phyloP scores from a whole-genome alignment of 2,888 invertebrate species.

The Galerucella pusilla region DNA sequence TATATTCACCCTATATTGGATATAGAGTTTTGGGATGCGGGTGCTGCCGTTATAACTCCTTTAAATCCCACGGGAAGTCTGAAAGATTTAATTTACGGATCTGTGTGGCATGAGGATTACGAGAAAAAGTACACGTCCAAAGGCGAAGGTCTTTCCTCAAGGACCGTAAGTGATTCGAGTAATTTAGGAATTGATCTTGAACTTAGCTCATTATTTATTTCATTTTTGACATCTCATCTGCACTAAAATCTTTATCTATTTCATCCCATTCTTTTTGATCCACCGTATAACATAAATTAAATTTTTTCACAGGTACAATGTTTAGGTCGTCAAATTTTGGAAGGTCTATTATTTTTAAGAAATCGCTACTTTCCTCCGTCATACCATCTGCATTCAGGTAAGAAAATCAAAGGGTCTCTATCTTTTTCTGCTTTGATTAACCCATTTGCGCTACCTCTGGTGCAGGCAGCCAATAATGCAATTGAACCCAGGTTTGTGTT shows the following conservation, averaged over 20 bases:
- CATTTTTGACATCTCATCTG: no score
- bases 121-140: constrained; percentile 56
- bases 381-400: constrained; percentile 89
- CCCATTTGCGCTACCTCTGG: no score
- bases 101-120: constrained; percentile 70
- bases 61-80: constrained; percentile 87
- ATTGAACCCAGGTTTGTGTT: no score
- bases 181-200: no score
- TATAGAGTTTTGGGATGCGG: constrained; percentile 78
- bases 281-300: not conserved
- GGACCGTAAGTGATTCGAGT: constrained; percentile 53
- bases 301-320: constrained; percentile 79
- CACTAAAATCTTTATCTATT: no score
- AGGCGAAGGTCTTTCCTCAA: constrained; percentile 59
- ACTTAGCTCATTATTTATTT: no score
- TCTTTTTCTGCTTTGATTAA: no score
- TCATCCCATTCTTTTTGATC: not conserved
- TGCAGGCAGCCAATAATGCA: no score
- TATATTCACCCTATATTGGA: constrained; percentile 92
- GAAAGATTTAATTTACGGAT: constrained; percentile 85
- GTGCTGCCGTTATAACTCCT: constrained; percentile 82
- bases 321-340: constrained; percentile 87
- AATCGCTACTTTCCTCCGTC: constrained; percentile 90
- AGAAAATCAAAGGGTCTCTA: constrained; percentile 58
- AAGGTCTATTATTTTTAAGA: constrained; percentile 85